Evolutionary conservation across 2,888 invertebrate species (phyloP).

Genomic region (Pecten maximus): DNA sequence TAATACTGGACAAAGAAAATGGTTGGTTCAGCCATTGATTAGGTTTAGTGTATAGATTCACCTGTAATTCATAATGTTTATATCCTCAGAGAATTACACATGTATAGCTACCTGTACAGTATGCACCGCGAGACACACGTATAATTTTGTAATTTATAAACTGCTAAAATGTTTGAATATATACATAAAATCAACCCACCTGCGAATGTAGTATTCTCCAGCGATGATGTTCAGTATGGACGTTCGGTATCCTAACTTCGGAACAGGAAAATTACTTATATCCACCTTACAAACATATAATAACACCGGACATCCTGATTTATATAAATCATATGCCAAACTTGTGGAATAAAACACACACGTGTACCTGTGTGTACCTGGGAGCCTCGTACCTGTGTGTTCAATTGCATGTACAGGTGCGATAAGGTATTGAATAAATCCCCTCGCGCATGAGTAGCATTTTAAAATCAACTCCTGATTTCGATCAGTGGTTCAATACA

Average conservation of each 20-base stretch:
- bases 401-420: slow-evolving; percentile 12
- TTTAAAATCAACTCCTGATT: slow-evolving; percentile 17
- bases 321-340: background rate
- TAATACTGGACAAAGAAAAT: background rate
- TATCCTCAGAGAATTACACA: background rate
- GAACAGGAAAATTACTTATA: background rate
- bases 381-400: background rate
- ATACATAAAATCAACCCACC: background rate
- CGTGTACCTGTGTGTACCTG: slow-evolving; percentile 27
- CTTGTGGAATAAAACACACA: background rate
- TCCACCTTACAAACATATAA: background rate
- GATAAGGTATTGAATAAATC: slow-evolving; percentile 21
- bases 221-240: background rate
- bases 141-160: background rate
- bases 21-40: background rate
- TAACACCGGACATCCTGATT: background rate
- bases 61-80: background rate
- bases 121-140: background rate
- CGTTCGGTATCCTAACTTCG: background rate
- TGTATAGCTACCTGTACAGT: background rate
- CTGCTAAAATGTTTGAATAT: background rate
- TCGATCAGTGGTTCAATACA: background rate
- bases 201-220: background rate
- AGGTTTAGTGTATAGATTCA: background rate
- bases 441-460: slow-evolving; percentile 15